These are phyloP conservation scores for Patella pellucida DNA, from an alignment of 2,888 invertebrate species.

Conservation along the genomic window DNA sequence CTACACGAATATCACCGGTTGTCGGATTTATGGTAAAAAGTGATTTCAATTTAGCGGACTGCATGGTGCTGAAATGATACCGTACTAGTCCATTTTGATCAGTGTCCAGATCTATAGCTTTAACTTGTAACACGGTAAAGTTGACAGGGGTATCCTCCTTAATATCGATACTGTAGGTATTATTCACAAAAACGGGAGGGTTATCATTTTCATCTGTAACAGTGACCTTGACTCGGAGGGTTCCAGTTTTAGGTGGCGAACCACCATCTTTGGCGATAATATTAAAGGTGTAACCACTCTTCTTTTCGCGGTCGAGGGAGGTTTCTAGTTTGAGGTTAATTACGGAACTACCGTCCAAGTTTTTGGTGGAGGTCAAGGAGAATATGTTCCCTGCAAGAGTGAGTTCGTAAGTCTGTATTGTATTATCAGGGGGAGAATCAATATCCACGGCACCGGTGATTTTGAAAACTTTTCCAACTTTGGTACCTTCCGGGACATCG, in stretches of 20 bases:
- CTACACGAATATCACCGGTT: conserved; percentile 28
- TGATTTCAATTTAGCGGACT: conserved; percentile 26
- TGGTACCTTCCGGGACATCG: conserved; percentile 38
- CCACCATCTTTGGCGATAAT: conserved; percentile 57
- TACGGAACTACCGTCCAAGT: conserved; percentile 52
- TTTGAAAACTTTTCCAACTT: conserved; percentile 35
- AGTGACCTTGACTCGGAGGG: conserved; percentile 46
- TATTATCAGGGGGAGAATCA: conserved; percentile 50
- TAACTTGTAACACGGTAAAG: conserved; percentile 21
- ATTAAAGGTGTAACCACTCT: conserved; percentile 47
- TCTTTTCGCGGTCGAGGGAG: conserved; percentile 52
- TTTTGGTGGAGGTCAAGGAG: conserved; percentile 46
- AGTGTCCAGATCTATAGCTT: conserved; percentile 50
- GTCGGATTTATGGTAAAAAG: conserved; percentile 34
- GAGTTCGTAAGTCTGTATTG: conserved; percentile 52
- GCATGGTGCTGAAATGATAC: conserved; percentile 41
- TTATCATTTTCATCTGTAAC: conserved; percentile 59
- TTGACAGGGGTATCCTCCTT: conserved; percentile 37
- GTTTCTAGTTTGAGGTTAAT: conserved; percentile 50
- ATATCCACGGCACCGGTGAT: conserved; percentile 49
- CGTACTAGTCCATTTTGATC: conserved; percentile 48
- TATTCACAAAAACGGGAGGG: conserved; percentile 43
- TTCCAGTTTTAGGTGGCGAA: conserved; percentile 40
- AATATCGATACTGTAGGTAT: conserved; percentile 45
- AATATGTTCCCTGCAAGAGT: conserved; percentile 46